phyloP scores from a whole-genome alignment of 2,113 vertebrate species.

The Rattus norvegicus region DNA sequence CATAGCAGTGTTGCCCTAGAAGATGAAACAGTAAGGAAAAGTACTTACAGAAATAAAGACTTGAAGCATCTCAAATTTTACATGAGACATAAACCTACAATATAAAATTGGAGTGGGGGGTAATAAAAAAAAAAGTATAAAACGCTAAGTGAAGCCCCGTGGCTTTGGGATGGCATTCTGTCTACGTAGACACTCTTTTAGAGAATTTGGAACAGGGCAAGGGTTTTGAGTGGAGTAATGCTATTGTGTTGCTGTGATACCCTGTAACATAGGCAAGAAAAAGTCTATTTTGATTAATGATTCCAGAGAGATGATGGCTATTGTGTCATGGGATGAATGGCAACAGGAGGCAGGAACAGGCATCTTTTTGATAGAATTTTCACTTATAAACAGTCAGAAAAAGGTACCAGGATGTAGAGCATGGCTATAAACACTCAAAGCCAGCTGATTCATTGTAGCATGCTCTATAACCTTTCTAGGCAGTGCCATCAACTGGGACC shows the following conservation, averaged over 20 bases:
- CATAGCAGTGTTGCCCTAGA: neutral
- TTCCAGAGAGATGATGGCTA: neutral
- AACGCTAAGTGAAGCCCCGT: neutral
- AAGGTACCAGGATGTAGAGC: too few relatives aligned
- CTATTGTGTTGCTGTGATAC: neutral
- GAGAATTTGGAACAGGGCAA: too few relatives aligned
- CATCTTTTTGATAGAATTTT: neutral
- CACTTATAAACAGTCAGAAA: neutral
- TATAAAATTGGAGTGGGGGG: neutral
- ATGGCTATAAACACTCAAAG: neutral
- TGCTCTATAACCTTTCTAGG: neutral
- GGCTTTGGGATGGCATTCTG: neutral
- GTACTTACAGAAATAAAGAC: neutral
- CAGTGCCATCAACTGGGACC: neutral
- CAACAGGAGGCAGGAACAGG: fast-evolving
- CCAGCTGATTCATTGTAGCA: neutral
- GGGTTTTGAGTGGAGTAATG: neutral
- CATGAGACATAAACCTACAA: neutral
- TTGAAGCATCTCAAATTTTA: neutral
- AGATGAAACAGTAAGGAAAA: neutral
- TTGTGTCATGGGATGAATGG: neutral
- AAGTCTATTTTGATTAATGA: neutral
- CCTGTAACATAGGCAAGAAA: neutral
- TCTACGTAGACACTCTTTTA: too few relatives aligned
- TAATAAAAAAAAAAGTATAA: too few relatives aligned